Percentiles rank a stretch among this genome's conserved stretches.
Conservation (phyloP, 2,888 invertebrate genomes). For the Tanypteryx hageni region DNA sequence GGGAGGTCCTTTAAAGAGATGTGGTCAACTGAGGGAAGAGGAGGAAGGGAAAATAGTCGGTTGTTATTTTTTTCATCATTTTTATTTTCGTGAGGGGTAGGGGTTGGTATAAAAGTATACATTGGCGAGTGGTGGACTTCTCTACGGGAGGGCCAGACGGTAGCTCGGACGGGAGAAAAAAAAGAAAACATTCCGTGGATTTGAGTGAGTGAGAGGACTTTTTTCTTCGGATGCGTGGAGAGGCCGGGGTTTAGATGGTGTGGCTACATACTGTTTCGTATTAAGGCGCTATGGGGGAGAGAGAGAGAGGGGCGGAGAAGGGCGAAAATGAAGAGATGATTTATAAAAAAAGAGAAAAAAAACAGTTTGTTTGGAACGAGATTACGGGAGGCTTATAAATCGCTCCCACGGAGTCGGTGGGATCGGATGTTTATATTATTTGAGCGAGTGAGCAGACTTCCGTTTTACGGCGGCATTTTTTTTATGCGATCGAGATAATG, state of each 20-base stretch:
- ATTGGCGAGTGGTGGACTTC: conserved; percentile 28
- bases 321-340: conserved; percentile 39
- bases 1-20: conserved; percentile 12
- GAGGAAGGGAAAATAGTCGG: not conserved
- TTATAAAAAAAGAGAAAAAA: conserved; percentile 16
- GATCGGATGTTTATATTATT: conserved; percentile 25
- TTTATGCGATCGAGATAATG: conserved; percentile 29
- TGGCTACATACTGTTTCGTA: conserved; percentile 26
- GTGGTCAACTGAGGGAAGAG: not conserved
- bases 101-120: conserved; percentile 7
- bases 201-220: not conserved
- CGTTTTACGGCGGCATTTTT: not conserved
- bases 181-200: not conserved
- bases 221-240: not conserved
- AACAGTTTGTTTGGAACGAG: conserved; percentile 31
- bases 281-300: not conserved
- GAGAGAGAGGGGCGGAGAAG: not conserved
- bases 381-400: conserved; percentile 48
- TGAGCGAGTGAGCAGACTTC: not conserved
- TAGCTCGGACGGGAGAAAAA: conserved; percentile 6
- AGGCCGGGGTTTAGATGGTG: not conserved
- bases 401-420: conserved; percentile 29
- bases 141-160: conserved; percentile 50
- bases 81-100: not conserved
- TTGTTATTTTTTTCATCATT: not conserved